These are phyloP conservation scores for Meghimatium bilineatum DNA, from an alignment of 2,888 invertebrate genomes.

Conservation along the genomic window DNA sequence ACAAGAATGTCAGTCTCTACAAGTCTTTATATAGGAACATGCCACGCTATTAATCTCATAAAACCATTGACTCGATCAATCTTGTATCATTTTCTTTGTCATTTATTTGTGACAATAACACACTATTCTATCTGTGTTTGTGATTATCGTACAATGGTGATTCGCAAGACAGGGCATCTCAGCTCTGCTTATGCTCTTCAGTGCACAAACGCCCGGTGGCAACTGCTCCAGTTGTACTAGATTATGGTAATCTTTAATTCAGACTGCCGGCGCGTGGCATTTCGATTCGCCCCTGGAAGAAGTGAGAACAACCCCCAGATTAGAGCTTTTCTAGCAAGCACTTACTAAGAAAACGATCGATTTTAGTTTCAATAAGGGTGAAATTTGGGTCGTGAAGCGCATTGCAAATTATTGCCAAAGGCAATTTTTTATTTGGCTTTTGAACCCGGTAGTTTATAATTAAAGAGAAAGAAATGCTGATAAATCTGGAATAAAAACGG, in stretches of 20 bases:
- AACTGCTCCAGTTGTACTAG: constrained; percentile 27
- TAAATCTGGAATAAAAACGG: background rate
- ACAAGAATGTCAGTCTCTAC: no score
- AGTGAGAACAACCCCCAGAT: constrained; percentile 20
- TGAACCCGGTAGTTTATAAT: background rate
- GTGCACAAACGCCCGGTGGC: background rate
- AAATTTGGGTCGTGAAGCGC: constrained; percentile 33
- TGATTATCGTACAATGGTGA: background rate
- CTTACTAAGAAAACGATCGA: constrained; percentile 31
- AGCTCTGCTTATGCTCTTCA: background rate
- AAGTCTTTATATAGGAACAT: no score
- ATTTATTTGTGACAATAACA: no score
- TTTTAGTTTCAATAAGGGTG: constrained; percentile 33
- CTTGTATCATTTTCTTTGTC: no score
- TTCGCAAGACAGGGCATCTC: background rate
- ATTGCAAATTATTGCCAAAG: constrained; percentile 33
- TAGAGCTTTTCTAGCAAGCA: constrained; percentile 20
- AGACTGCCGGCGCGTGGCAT: constrained; percentile 25
- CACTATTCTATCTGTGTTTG: background rate
- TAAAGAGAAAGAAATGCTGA: background rate
- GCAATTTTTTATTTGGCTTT: constrained; percentile 22
- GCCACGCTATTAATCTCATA: background rate
- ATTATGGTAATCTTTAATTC: constrained; percentile 41
- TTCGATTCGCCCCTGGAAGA: constrained; percentile 20
- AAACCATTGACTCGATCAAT: no score